Evolutionary conservation across 2,113 vertebrate genomes (phyloP).

Genomic region (Ageneiosus marmoratus): DNA sequence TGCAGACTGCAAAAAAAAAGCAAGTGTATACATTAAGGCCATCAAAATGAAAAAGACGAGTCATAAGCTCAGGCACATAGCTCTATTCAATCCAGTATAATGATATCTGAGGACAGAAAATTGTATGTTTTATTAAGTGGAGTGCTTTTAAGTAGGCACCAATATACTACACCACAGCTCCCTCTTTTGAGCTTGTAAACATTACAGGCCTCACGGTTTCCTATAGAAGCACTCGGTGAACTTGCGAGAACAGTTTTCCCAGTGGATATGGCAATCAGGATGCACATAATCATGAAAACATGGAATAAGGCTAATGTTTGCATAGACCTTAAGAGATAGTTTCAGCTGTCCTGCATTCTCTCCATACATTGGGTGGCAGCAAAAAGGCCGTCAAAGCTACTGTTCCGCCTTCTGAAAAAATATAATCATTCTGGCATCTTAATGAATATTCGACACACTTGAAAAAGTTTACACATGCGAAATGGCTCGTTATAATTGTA

Average conservation of each 20-base stretch:
- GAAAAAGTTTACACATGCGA: slow-evolving; percentile 30
- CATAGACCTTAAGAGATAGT: slow-evolving; percentile 74
- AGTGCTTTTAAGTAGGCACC: slow-evolving; percentile 34
- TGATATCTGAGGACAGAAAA: slow-evolving; percentile 11
- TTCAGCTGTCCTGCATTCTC: slow-evolving; percentile 67
- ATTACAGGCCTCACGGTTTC: slow-evolving; percentile 23
- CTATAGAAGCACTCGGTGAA: slow-evolving; percentile 43
- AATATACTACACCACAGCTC: slow-evolving; percentile 57
- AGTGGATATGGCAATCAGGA: slow-evolving; percentile 62
- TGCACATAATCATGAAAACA: slow-evolving; percentile 54
- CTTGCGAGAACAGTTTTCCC: slow-evolving; percentile 62
- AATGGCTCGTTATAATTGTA: slow-evolving; percentile 25
- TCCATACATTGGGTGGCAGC: slow-evolving; percentile 56
- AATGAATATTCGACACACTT: slow-evolving; percentile 36
- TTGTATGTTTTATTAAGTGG: background rate
- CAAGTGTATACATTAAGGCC: slow-evolving; percentile 44
- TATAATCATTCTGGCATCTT: slow-evolving; percentile 52
- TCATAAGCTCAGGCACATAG: slow-evolving; percentile 44
- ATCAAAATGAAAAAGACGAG: slow-evolving; percentile 32
- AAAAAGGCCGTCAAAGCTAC: slow-evolving; percentile 15
- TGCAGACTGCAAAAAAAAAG: slow-evolving; percentile 9
- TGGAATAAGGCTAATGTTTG: slow-evolving; percentile 73
- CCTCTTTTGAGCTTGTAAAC: slow-evolving; percentile 48
- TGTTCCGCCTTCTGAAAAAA: slow-evolving; percentile 32
- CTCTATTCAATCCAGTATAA: slow-evolving; percentile 31